These are phyloP conservation scores for Arvicanthis niloticus DNA, from an alignment of 2,113 vertebrate species.

Conservation along the genomic window DNA sequence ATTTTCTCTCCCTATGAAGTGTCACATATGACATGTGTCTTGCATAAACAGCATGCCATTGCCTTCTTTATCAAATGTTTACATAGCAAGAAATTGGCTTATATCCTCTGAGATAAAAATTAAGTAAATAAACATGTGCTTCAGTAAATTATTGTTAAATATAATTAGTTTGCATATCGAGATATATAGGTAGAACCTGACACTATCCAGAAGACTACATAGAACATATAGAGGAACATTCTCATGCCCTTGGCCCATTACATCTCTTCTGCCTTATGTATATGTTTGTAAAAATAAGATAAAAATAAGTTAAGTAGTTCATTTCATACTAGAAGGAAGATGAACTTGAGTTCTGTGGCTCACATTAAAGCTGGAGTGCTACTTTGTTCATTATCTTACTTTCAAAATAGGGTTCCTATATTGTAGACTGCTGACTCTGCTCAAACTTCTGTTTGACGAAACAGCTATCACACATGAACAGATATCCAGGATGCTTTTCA, in stretches of 20 bases:
- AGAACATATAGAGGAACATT: not conserved
- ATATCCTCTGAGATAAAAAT: not conserved
- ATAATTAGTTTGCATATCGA: not conserved
- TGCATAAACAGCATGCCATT: not conserved
- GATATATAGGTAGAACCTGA: not conserved
- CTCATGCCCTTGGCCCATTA: not conserved
- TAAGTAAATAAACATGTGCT: not conserved
- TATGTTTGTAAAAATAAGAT: not conserved
- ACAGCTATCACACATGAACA: not conserved
- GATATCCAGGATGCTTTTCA: not conserved
- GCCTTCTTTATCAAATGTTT: not conserved
- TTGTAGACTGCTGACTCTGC: not conserved
- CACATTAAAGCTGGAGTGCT: not conserved
- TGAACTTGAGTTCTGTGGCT: not conserved
- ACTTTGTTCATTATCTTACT: conserved; percentile 15
- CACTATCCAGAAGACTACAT: not conserved
- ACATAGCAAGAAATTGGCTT: not conserved
- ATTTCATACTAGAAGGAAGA: not conserved
- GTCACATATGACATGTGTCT: not conserved
- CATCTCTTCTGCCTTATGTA: not conserved
- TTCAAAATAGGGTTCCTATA: conserved; percentile 27
- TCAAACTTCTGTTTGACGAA: not conserved
- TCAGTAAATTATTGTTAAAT: not conserved
- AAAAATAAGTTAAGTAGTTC: not conserved
- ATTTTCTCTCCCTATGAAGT: not conserved